A percentile compares a stretch with the other conserved stretches of the same genome.
Evolutionary conservation across 2,797 vertebrate genomes (phyloP).

Genomic region (Anabacerthia variegaticeps): DNA sequence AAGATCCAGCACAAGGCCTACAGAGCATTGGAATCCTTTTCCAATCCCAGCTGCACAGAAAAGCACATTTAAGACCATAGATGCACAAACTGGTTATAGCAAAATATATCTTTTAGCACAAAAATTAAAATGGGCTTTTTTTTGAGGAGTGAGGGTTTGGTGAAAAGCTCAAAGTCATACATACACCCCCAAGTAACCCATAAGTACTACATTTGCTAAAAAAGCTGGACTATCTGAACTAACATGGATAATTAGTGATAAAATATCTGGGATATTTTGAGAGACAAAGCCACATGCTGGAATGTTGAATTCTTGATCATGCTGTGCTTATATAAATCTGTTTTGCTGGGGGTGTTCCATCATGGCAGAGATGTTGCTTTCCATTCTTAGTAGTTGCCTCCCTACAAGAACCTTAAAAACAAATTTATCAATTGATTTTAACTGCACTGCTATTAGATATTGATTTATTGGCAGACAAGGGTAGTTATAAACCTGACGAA

Average conservation of each 20-base stretch:
- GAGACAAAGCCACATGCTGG: neutral
- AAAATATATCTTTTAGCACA: neutral
- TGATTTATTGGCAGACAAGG: neutral
- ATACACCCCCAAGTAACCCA: fast-evolving
- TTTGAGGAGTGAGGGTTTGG: no score
- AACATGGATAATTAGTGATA: neutral
- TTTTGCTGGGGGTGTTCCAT: neutral
- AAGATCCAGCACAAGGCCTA: neutral
- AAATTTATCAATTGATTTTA: neutral
- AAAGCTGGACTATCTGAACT: neutral
- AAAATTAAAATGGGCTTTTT: neutral
- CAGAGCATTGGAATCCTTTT: neutral
- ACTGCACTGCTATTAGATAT: neutral
- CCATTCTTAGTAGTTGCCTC: neutral
- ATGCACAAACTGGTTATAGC: neutral
- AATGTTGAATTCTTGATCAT: neutral
- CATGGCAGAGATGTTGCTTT: neutral
- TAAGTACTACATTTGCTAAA: neutral
- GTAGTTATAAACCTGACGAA: neutral
- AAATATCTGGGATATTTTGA: neutral
- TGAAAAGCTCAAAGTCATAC: neutral
- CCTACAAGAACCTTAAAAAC: neutral
- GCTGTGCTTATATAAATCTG: neutral
- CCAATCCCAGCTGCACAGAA: neutral
- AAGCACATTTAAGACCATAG: neutral